Evolutionary conservation across 1,140 invertebrate genomes (phyloP).

Genomic region (Nylanderia fulva): DNA sequence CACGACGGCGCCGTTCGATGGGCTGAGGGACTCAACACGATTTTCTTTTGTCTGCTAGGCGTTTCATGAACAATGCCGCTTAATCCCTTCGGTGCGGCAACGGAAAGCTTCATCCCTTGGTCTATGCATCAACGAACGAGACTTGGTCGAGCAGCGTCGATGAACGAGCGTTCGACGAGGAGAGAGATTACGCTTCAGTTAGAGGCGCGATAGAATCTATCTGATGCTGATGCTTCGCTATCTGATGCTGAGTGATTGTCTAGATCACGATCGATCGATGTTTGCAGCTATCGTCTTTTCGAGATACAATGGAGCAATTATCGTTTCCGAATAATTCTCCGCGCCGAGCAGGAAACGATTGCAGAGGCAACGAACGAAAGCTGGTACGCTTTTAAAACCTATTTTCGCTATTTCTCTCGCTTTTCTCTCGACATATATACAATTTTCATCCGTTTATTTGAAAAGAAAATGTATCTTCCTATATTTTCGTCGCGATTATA

Average conservation of each 20-base stretch:
- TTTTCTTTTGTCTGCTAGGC: constrained; percentile 74
- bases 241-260: constrained; percentile 54
- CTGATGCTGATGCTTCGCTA: constrained; percentile 46
- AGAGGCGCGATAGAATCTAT: constrained; percentile 44
- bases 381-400: constrained; percentile 40
- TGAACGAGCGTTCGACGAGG: constrained; percentile 64
- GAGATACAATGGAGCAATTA: constrained; percentile 57
- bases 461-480: background rate
- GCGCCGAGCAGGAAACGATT: constrained; percentile 7
- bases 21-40: constrained; percentile 52
- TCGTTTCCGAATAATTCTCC: constrained; percentile 48
- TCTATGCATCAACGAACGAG: constrained; percentile 22
- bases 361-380: constrained; percentile 23
- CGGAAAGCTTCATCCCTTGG: constrained; percentile 43
- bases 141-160: constrained; percentile 60
- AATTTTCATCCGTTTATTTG: background rate
- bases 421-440: background rate
- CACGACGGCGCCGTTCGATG: constrained; percentile 13
- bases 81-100: constrained; percentile 59
- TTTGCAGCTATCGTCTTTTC: constrained; percentile 51
- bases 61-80: constrained; percentile 68
- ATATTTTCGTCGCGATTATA: constrained; percentile 6
- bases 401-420: constrained; percentile 29
- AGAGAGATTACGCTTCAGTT: constrained; percentile 54
- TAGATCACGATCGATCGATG: constrained; percentile 62